Evolutionary conservation across 2,888 invertebrate genomes (phyloP).

Genomic region (Dolomedes plantarius): DNA sequence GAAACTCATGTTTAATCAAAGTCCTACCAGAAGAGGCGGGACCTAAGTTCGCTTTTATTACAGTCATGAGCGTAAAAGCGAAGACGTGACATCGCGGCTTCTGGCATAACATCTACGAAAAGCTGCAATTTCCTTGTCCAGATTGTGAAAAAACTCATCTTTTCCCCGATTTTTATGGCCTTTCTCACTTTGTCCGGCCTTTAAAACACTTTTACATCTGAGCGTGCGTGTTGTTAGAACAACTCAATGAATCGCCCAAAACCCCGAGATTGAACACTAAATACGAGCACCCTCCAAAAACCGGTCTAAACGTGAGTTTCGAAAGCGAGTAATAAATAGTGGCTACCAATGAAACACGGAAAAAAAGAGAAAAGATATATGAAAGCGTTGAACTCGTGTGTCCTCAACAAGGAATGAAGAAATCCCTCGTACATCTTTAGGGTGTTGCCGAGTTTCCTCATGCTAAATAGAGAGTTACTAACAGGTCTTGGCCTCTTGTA

Average conservation of each 20-base stretch:
- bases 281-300: not conserved
- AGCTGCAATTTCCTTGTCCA: not conserved
- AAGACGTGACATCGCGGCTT: not conserved
- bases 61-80: not conserved
- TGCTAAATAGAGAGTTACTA: slow-evolving; percentile 1
- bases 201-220: too few species aligned
- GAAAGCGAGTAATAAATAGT: not conserved
- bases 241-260: too few species aligned
- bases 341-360: not conserved
- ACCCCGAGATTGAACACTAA: too few species aligned
- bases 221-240: too few species aligned
- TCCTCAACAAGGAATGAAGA: slow-evolving; percentile 20
- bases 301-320: not conserved
- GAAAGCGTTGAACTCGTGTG: slow-evolving; percentile 50
- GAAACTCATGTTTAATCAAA: not conserved
- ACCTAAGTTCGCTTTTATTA: not conserved
- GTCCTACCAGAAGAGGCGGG: not conserved
- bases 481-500: not conserved
- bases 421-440: not conserved
- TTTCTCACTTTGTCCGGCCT: too few species aligned
- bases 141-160: not conserved
- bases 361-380: slow-evolving; percentile 49
- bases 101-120: not conserved
- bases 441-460: not conserved
- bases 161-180: not conserved